A percentile compares a stretch with the other conserved stretches of the same genome.
Evolutionary conservation across 1,140 invertebrate genomes (phyloP).

Genomic region (Reticulitermes speratus): DNA sequence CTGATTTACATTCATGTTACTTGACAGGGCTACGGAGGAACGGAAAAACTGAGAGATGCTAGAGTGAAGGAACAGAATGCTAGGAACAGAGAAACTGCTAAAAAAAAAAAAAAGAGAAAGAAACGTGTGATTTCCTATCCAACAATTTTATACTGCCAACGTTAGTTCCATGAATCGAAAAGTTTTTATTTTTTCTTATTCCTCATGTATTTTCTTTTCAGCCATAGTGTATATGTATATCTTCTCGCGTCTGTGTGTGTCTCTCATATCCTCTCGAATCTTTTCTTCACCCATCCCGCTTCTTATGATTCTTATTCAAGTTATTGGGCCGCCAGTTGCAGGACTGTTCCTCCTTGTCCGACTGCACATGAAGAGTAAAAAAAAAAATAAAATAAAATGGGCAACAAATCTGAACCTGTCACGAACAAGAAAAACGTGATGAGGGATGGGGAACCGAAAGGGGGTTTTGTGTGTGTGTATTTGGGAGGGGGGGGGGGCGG

Average conservation of each 20-base stretch:
- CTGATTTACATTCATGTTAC: not conserved
- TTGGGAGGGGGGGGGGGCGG: no score
- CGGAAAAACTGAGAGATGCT: not conserved
- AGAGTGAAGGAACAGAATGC: not conserved
- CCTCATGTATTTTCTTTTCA: not conserved
- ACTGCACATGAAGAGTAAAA: not conserved
- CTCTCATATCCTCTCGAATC: not conserved
- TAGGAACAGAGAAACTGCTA: not conserved
- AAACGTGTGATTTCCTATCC: not conserved
- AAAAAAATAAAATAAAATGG: not conserved
- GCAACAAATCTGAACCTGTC: slow-evolving; percentile 15
- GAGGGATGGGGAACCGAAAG: no score
- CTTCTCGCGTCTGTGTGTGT: not conserved
- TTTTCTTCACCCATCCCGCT: not conserved
- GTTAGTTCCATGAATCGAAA: not conserved
- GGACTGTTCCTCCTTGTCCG: not conserved
- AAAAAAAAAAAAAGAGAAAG: not conserved
- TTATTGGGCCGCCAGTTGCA: slow-evolving; percentile 1
- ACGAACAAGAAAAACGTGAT: not conserved
- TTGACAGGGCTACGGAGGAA: not conserved
- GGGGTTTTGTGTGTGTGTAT: no score
- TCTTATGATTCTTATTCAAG: not conserved
- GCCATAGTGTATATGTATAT: not conserved
- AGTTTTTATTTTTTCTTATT: not conserved
- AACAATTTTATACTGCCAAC: not conserved